These are phyloP conservation scores for Hippocampus comes DNA, from an alignment of 2,113 vertebrate species.

Conservation along the genomic window DNA sequence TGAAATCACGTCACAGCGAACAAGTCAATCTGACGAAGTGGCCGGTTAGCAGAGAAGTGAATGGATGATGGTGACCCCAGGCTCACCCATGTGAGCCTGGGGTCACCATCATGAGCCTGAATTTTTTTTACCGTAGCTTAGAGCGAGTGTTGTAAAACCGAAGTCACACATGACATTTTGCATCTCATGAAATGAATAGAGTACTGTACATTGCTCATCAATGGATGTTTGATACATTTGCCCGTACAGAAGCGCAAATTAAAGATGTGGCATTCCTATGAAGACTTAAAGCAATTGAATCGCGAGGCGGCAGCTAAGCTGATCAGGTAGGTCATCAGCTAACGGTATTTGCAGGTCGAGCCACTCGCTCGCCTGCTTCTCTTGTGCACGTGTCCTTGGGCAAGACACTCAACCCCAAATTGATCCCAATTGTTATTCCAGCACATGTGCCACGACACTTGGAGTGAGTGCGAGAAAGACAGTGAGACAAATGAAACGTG, in stretches of 20 bases:
- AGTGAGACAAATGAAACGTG: neutral
- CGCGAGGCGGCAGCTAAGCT: neutral
- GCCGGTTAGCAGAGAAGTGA: too few relatives aligned
- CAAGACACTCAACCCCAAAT: slow-evolving; percentile 1
- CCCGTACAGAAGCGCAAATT: neutral
- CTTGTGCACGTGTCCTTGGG: neutral
- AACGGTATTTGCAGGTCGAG: slow-evolving; percentile 3
- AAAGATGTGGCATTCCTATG: neutral
- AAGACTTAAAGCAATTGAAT: neutral
- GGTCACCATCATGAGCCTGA: too few relatives aligned
- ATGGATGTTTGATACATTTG: neutral
- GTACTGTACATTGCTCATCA: neutral
- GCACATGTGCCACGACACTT: neutral
- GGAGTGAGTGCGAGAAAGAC: neutral
- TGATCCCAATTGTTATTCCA: neutral
- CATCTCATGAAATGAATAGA: neutral
- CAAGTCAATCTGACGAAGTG: neutral
- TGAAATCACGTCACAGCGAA: neutral
- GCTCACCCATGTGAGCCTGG: too few relatives aligned
- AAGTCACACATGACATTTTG: neutral
- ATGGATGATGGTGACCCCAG: too few relatives aligned
- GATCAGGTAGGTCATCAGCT: neutral
- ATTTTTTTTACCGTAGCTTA: too few relatives aligned
- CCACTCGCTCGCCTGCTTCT: neutral
- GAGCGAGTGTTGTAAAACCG: neutral